Evolutionary conservation across 2,113 vertebrate species (phyloP), one percentile per base, ranked within the genome.

Genomic region (Lycaon pictus): DNA sequence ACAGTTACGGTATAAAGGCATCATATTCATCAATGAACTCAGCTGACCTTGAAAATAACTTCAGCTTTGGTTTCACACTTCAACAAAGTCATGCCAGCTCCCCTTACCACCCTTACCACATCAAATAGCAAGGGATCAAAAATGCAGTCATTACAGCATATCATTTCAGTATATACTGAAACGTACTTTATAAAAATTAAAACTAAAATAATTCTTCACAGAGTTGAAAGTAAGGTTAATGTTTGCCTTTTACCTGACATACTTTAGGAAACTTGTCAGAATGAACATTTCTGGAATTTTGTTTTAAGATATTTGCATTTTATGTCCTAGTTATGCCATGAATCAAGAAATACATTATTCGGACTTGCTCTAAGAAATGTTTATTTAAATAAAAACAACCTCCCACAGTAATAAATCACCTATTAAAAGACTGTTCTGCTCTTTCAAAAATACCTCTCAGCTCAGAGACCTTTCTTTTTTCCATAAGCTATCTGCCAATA

Each of bases 141-240:
- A 95, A 81, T 92, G 94, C 82, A 97, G 93, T 98, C 96, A 93
- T 93, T 95, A 90, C 60, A 94, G 86, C 91, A 37, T 92, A 97
- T 91, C 96, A 98, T 96, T 93, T 98, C 95, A 92, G 69, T 71
- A 98, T 62, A 97, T 94, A 97, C 72, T 98, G 94, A 98, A 94
- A 98, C n/a, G 37, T 43, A 96, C 79, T 98, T 98, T 90, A 93
- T 90, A 98, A 96, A 98, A 97, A 98, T 65, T 92, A 98, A 98
- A 98, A 95, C 85, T 92, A 95, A 98, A 98, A 94, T 62, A 96
- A 97, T 87, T 94, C 87, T 97, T 98, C 90, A 91, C 65, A 51
- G 92, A 97, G 86, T n/a, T 98, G 94, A 93, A 98, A 99, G 98
- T 87, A 98, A 97, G 74, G 86, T 97, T 97, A 98, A 56, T 11